Percentiles rank a stretch among this genome's conserved stretches.
Conservation (phyloP, 2,113 vertebrate genomes). For the Rhinopomastus cyanomelas region DNA sequence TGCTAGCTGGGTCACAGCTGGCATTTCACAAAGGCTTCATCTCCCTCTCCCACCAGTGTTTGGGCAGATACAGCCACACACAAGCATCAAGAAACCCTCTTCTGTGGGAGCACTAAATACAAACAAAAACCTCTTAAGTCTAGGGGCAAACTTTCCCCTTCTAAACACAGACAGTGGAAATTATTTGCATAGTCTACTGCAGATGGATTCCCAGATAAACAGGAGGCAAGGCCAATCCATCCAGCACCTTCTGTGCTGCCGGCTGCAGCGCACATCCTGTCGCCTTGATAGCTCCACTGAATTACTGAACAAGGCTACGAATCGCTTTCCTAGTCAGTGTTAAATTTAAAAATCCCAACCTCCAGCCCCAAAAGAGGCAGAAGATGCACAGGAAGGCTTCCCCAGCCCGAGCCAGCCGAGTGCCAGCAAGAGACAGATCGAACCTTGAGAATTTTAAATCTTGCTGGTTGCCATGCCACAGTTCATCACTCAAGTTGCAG, state of each 20-base stretch:
- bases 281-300: constrained; percentile 52
- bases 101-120: not conserved
- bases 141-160: not conserved
- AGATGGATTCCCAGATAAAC: constrained; percentile 5
- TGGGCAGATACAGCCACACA: not conserved
- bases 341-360: constrained; percentile 34
- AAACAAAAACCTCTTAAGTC: not conserved
- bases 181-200: not conserved
- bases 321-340: not conserved
- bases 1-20: not conserved
- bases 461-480: constrained; percentile 52
- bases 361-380: not conserved
- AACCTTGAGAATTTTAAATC: constrained; percentile 61
- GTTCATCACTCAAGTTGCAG: constrained; percentile 72
- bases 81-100: not conserved
- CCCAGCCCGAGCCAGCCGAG: not conserved
- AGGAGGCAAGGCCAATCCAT: constrained; percentile 15
- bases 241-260: not conserved
- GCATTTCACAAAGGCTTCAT: not conserved
- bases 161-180: not conserved
- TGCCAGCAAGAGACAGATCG: constrained; percentile 33
- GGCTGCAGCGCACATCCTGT: constrained; percentile 24
- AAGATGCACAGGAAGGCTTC: constrained; percentile 18
- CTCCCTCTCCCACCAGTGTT: not conserved
- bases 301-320: not conserved